Evolutionary conservation across 2,113 vertebrate species (phyloP).

Genomic region (Pardalotus punctatus): DNA sequence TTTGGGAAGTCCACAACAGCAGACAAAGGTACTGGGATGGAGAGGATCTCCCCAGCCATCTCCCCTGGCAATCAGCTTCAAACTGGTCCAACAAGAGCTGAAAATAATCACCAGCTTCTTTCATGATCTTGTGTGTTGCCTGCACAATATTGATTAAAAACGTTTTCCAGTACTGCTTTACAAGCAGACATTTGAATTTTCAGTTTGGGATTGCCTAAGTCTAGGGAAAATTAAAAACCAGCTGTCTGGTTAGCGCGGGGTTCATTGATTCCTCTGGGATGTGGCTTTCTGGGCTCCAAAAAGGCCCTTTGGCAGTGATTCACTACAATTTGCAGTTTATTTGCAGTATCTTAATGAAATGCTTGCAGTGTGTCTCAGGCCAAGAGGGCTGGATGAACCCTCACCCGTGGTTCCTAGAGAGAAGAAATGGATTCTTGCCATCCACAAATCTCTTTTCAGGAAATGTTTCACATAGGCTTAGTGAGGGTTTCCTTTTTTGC

Average conservation of each 20-base stretch:
- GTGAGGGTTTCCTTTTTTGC: background rate
- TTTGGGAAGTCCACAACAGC: constrained; percentile 94
- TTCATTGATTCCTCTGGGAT: background rate
- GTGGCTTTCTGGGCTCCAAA: background rate
- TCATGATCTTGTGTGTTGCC: background rate
- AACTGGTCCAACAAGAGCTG: background rate
- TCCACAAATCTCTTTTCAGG: background rate
- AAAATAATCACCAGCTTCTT: background rate
- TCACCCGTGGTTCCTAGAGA: background rate
- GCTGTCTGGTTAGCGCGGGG: background rate
- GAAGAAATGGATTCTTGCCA: background rate
- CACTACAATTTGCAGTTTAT: background rate
- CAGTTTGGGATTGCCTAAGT: background rate
- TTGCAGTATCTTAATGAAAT: background rate
- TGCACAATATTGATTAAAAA: background rate
- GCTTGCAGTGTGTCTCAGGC: background rate
- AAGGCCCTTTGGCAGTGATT: background rate
- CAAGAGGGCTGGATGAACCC: background rate
- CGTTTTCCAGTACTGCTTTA: background rate
- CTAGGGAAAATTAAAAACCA: background rate
- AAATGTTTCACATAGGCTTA: background rate
- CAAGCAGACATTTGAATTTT: background rate
- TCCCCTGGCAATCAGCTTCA: background rate
- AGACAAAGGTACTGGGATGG: constrained; percentile 81
- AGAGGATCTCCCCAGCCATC: no score